Conservation (phyloP, 2,113 vertebrate species). For the Cygnus atratus region DNA sequence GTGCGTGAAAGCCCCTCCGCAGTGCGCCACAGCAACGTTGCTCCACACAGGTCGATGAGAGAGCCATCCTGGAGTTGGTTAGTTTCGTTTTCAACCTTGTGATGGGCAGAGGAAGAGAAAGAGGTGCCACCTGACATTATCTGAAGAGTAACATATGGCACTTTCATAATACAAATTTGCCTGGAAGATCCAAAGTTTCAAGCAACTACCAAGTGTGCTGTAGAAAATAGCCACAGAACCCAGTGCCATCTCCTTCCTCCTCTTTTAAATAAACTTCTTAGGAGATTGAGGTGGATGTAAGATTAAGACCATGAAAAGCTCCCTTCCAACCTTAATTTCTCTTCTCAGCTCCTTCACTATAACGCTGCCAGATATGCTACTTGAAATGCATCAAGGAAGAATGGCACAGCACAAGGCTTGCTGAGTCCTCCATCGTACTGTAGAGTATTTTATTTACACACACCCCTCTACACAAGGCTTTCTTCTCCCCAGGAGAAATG, state of each 20-base stretch:
- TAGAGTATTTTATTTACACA: background rate
- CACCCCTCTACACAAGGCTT: background rate
- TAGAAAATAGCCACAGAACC: rapidly evolving
- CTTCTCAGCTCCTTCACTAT: background rate
- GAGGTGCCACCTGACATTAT: background rate
- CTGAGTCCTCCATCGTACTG: background rate
- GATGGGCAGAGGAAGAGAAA: background rate
- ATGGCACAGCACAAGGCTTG: background rate
- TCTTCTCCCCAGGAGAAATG: background rate
- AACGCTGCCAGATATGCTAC: background rate
- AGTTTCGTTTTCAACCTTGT: conserved; percentile 90
- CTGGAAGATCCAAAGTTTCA: background rate
- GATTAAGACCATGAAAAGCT: background rate
- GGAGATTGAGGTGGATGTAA: background rate
- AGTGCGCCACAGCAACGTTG: conserved; percentile 95
- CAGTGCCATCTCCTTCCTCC: background rate
- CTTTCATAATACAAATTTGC: background rate
- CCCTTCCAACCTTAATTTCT: background rate
- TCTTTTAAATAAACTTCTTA: background rate
- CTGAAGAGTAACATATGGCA: rapidly evolving
- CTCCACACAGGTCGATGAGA: conserved; percentile 94
- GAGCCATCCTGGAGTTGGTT: conserved; percentile 97
- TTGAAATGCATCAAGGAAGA: background rate
- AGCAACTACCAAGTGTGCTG: background rate
- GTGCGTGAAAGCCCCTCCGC: conserved; percentile 94